phyloP scores from a whole-genome alignment of 2,797 vertebrate species.

The Anguilla megastoma region DNA sequence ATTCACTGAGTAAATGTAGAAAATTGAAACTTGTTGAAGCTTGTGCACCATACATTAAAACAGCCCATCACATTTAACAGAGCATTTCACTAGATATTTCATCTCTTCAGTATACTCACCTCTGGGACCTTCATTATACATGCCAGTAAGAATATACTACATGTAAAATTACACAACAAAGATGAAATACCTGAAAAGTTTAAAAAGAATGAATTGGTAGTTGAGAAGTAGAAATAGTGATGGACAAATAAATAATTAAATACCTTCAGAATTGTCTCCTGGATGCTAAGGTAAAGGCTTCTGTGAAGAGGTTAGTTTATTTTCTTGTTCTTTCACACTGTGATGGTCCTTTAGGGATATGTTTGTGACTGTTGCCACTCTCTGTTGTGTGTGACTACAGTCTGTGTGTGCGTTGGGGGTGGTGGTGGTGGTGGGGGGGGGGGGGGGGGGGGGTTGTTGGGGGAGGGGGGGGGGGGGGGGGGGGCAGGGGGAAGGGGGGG shows the following conservation, averaged over 20 bases:
- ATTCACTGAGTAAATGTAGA: neutral
- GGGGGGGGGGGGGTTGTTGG: constrained; percentile 54
- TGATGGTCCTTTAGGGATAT: constrained; percentile 39
- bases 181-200: neutral
- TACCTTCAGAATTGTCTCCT: constrained; percentile 53
- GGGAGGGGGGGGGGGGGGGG: constrained; percentile 46
- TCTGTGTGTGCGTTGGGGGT: constrained; percentile 44
- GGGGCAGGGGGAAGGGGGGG: constrained; percentile 46
- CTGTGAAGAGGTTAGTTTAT: neutral
- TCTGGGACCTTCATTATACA: neutral
- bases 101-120: neutral
- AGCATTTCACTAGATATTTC: neutral
- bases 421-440: constrained; percentile 49
- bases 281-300: constrained; percentile 30
- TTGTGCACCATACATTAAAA: neutral
- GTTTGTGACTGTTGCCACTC: neutral
- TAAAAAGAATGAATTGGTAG: neutral
- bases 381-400: constrained; percentile 6
- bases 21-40: neutral
- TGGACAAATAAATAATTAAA: constrained; percentile 27
- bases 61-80: neutral
- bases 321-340: neutral
- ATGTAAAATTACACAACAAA: neutral
- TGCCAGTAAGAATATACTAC: neutral
- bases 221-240: neutral